Evolutionary conservation across 2,888 invertebrate genomes (phyloP).

Genomic region (Clunio marinus): DNA sequence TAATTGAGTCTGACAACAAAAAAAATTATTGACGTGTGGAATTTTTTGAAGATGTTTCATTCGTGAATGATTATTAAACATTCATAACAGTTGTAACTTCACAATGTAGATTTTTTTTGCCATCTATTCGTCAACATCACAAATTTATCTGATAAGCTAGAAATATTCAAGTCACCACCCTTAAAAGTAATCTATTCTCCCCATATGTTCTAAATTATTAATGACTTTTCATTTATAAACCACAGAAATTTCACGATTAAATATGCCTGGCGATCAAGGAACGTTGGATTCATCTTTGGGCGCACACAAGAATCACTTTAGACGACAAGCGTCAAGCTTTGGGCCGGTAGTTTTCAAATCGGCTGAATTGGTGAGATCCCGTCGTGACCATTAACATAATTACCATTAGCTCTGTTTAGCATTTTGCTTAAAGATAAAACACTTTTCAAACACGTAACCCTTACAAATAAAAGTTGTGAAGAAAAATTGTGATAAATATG

Average conservation of each 20-base stretch:
- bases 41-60: too few species aligned
- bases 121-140: too few species aligned
- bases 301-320: conserved; percentile 1
- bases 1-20: too few species aligned
- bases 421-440: background rate
- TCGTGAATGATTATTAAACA: too few species aligned
- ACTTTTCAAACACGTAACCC: too few species aligned
- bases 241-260: conserved; percentile 39
- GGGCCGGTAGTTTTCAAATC: conserved; percentile 34
- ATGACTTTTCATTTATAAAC: background rate
- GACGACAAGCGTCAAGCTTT: conserved; percentile 23
- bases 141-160: too few species aligned
- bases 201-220: background rate
- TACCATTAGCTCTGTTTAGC: background rate
- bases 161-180: too few species aligned
- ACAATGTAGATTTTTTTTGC: too few species aligned
- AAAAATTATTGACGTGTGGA: too few species aligned
- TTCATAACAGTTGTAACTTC: too few species aligned
- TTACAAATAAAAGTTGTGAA: background rate
- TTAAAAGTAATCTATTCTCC: too few species aligned
- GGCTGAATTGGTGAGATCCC: conserved; percentile 38
- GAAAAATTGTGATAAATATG: background rate
- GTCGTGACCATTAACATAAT: background rate
- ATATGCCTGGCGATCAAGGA: conserved; percentile 39
- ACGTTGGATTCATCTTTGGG: conserved; percentile 25